Percentiles rank a stretch among this genome's conserved stretches.
These are phyloP conservation scores for Rattus rattus DNA, from an alignment of 2,113 vertebrate species.

Conservation along the genomic window DNA sequence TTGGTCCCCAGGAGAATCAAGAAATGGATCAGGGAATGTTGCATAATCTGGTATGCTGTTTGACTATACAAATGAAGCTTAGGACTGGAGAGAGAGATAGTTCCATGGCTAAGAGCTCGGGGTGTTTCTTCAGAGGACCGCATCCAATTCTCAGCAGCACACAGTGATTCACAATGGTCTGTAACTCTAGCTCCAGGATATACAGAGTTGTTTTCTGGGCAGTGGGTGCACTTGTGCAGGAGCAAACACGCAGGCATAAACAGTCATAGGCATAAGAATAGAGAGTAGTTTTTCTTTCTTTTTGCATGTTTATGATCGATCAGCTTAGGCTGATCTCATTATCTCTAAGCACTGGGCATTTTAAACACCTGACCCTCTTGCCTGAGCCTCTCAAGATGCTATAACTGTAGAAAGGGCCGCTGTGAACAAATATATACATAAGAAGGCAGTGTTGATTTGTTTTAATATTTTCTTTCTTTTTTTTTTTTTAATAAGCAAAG, in stretches of 20 bases:
- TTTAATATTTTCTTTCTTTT: not conserved
- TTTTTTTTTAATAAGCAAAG: not conserved
- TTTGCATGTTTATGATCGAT: not conserved
- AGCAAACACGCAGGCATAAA: not conserved
- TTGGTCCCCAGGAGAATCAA: not conserved
- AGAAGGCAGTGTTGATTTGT: not conserved
- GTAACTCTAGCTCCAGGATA: not conserved
- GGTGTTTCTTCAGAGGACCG: not conserved
- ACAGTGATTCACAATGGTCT: not conserved
- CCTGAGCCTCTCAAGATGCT: not conserved
- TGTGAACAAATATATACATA: too few species aligned
- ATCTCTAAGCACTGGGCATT: not conserved
- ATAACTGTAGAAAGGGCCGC: not conserved
- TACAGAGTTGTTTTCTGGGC: not conserved
- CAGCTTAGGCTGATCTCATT: not conserved
- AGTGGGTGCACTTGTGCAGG: not conserved
- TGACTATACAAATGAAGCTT: not conserved
- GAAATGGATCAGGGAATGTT: not conserved
- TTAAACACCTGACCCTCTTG: not conserved
- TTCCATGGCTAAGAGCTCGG: not conserved
- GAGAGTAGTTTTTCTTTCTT: not conserved
- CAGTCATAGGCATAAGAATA: not conserved
- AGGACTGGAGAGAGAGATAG: not conserved
- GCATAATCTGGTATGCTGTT: not conserved
- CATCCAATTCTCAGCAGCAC: not conserved